Percentiles rank a stretch among this genome's conserved stretches.
Evolutionary conservation across 2,113 vertebrate genomes (phyloP).

Genomic region (Piprites chloris): DNA sequence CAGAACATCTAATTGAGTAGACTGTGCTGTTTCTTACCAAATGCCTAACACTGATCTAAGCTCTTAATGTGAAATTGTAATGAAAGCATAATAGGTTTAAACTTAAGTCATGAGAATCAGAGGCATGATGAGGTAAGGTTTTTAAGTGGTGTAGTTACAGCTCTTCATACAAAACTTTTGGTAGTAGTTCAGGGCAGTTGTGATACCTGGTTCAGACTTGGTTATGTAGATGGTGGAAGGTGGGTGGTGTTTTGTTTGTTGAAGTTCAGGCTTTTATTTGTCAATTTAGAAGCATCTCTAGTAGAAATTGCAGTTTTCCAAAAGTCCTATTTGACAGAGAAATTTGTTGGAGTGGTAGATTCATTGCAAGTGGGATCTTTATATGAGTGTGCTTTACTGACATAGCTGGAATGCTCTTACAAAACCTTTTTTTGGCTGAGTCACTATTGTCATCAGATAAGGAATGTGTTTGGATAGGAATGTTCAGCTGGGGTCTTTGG

Average conservation of each 20-base stretch:
- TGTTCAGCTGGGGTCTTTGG: neutral
- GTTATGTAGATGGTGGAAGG: neutral
- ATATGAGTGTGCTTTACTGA: neutral
- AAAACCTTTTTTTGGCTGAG: slow-evolving; percentile 60
- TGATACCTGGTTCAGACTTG: neutral
- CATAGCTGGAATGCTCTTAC: neutral
- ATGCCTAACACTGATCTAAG: neutral
- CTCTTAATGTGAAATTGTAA: neutral
- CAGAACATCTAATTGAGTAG: neutral
- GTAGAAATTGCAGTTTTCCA: neutral
- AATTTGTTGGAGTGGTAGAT: neutral
- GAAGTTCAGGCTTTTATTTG: neutral
- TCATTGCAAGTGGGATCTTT: neutral
- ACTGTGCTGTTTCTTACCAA: neutral
- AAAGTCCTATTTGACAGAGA: neutral
- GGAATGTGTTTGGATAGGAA: slow-evolving; percentile 37
- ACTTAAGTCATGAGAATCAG: neutral
- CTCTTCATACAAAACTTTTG: neutral
- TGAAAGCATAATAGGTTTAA: neutral
- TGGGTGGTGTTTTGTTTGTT: neutral
- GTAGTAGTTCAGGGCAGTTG: neutral
- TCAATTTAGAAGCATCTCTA: neutral
- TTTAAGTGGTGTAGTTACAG: neutral
- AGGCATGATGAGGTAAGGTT: neutral
- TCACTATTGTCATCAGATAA: slow-evolving; percentile 45